phyloP scores from a whole-genome alignment of 2,113 vertebrate species.

The Halichoeres trimaculatus region DNA sequence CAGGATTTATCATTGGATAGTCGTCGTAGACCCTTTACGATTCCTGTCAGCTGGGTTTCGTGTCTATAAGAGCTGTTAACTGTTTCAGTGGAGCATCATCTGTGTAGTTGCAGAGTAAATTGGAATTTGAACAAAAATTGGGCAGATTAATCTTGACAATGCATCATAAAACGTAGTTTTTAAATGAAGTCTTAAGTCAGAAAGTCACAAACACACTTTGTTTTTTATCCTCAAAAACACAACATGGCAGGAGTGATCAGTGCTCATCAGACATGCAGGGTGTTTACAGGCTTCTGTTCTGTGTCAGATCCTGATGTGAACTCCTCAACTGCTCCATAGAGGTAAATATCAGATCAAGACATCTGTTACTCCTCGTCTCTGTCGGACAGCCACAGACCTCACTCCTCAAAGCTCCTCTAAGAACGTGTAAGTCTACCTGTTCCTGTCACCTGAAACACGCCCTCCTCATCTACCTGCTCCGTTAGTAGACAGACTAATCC shows the following conservation, averaged over 20 bases:
- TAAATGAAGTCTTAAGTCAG: neutral
- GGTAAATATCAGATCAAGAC: too few relatives aligned
- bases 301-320: too few relatives aligned
- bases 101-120: neutral
- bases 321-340: too few relatives aligned
- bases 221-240: too few relatives aligned
- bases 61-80: neutral
- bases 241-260: too few relatives aligned
- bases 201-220: neutral
- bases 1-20: too few relatives aligned
- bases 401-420: conserved; percentile 10
- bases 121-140: neutral
- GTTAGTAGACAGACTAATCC: conserved; percentile 58
- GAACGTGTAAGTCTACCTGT: neutral
- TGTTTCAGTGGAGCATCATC: neutral
- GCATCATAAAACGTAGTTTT: neutral
- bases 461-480: conserved; percentile 50
- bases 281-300: too few relatives aligned
- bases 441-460: conserved; percentile 12
- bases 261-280: too few relatives aligned
- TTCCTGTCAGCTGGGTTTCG: neutral
- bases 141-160: neutral
- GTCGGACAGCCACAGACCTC: too few relatives aligned
- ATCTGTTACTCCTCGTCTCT: too few relatives aligned
- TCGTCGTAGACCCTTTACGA: too few relatives aligned